Base-by-base conservation (phyloP, 2,888 invertebrate genomes). In the Crepidodera aurea region DNA sequence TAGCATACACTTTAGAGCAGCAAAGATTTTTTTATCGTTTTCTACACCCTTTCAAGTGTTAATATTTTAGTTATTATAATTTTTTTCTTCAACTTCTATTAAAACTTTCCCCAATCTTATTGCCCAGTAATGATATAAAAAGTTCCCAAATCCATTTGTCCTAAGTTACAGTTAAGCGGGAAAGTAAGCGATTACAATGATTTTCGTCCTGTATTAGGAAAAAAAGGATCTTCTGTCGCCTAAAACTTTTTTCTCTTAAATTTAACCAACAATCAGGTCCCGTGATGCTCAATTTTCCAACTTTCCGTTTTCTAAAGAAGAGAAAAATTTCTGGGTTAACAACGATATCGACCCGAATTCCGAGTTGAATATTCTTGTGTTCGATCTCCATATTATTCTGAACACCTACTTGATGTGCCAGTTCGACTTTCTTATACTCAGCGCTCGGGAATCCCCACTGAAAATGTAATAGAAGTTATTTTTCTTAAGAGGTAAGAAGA, bases 291-390 rank as follows among this genome's bases (percentile, higher is more conserved):
- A 6, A 42, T 42, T 42, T 42, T 42, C 42, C 10, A 15, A 42
- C 42, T 42, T 18, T 32, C 32, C n/a, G 32, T 32, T 32, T 32
- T 32, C 32, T n/a, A 32, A 32, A 19, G 42, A 8, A 42, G 19
- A 42, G 18, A 42, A 42, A 42, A 42, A 42, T 42, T 42, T 42
- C 15, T 42, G n/a, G 42, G 42, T 42, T 42, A 42, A 42, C 42
- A 42, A 16, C 18, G 10, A 42, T 42, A 42, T 42, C 13, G 42
- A 42, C 16, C 18, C 42, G 18, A 42, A 42, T 42, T 19, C 18
- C 42, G 42, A n/a, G 42, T 19, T 40, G 4, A n/a, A 40, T 42
- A 4, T 42, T 42, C 19, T 42, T 39, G 13, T 12, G 39, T 39
- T 39, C 39, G 39, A 39, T 39, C 16, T 42, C 19, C 18, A 13